Evolutionary conservation across 2,797 vertebrate species (phyloP), one percentile per base, ranked within the genome.

Genomic region (Periparus ater): DNA sequence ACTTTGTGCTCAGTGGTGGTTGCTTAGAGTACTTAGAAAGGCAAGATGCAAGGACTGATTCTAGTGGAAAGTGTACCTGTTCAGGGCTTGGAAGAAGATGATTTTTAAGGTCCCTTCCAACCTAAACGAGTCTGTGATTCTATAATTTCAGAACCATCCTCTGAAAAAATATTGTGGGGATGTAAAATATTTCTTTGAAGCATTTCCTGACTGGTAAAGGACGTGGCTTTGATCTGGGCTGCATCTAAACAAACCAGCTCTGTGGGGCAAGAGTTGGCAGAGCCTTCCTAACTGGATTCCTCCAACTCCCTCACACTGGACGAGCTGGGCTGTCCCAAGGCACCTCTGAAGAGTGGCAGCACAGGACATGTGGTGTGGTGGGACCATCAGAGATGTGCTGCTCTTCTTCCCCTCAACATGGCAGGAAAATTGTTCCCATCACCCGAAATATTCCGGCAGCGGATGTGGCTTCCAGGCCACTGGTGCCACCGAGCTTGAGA

Each of bases 381-480:
- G 72, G 23, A 30, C 54, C 22, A 26, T 55, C 19, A 25, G 29
- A 72, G 42, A 53, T 62, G 51, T 25, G 4, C 44, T 86, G 45
- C 58, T 75, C 10, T 32, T 66, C 76, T 50, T 91, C 25, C 8
- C 13, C 51, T 48, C 72, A 3, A 0, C 19, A 6, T 2, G 22
- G 19, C 65, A 84, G 40, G 45, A 57, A 32, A 88, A 61, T 4
- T 20, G 14, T 14, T 89, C 55, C 60, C 55, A 23, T 17, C 36
- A 17, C 67, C 30, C n/a, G 0, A 44, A 74, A 32, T 1, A 4
- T 11, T 36, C 54, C 1, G 0, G 44, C 36, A 62, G 50, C 10
- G 3, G 86, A 73, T 58, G 60, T 10, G 55, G 42, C 54, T 78
- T 36, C 80, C 45, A 34, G 85, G 50, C n/a, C 65, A 54, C 15